These are phyloP conservation scores for Ooceraea biroi DNA, from an alignment of 1,140 invertebrate species.

Conservation along the genomic window DNA sequence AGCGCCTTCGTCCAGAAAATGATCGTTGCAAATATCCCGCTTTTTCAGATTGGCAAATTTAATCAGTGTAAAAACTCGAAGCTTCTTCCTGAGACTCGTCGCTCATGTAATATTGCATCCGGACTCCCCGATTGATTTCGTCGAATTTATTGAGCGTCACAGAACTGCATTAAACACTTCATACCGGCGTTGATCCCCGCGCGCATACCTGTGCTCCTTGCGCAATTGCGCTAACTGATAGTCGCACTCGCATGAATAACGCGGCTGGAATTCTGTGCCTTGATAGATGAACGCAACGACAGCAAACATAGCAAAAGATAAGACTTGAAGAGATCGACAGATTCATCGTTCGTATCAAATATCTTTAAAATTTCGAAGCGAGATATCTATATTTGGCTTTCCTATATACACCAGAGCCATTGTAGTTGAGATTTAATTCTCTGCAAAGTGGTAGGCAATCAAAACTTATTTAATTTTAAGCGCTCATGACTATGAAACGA, in stretches of 20 bases:
- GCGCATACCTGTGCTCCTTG: conserved; percentile 19
- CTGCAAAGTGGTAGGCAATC: too few relatives aligned
- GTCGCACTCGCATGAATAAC: not conserved
- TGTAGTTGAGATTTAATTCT: too few relatives aligned
- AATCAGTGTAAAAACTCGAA: not conserved
- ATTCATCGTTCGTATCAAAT: too few relatives aligned
- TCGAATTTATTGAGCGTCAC: conserved; percentile 67
- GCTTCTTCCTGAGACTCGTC: not conserved
- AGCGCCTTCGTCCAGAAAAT: not conserved
- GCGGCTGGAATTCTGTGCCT: not conserved
- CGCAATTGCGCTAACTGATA: not conserved
- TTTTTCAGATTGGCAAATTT: not conserved
- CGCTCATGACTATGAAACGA: too few relatives aligned
- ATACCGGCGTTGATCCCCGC: conserved; percentile 11
- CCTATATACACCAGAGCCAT: too few relatives aligned
- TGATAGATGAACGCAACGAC: not conserved
- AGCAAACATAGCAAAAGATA: too few relatives aligned
- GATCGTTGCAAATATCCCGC: not conserved
- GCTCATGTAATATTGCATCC: not conserved
- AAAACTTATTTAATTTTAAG: too few relatives aligned
- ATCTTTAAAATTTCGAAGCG: too few relatives aligned
- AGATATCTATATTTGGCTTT: too few relatives aligned
- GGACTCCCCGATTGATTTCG: conserved; percentile 30
- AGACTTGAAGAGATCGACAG: too few relatives aligned
- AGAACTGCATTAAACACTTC: conserved; percentile 50